Percentiles rank a stretch among this genome's conserved stretches.
phyloP scores from a whole-genome alignment of 2,888 invertebrate genomes.

The Diabrotica balteata region DNA sequence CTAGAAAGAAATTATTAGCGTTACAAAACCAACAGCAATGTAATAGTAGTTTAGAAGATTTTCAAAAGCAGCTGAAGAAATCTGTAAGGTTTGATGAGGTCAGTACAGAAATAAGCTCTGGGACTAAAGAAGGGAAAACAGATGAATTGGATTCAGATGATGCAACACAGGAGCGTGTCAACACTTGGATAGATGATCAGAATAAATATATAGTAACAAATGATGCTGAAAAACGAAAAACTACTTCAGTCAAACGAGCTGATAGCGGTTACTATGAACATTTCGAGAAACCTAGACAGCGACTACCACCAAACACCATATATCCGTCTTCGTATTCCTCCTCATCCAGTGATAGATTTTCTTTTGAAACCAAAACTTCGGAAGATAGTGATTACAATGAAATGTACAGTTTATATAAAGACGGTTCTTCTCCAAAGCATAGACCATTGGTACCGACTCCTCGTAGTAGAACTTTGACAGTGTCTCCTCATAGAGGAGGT shows the following conservation, averaged over 20 bases:
- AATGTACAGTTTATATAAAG: constrained; percentile 51
- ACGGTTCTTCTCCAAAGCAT: constrained; percentile 42
- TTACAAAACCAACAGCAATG: constrained; percentile 39
- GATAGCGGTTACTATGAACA: constrained; percentile 57
- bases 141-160: constrained; percentile 36
- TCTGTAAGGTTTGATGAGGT: constrained; percentile 56
- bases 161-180: constrained; percentile 47
- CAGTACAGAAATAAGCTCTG: constrained; percentile 47
- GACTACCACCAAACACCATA: constrained; percentile 56
- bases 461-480: constrained; percentile 30
- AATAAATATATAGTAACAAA: constrained; percentile 50
- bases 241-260: constrained; percentile 45
- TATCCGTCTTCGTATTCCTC: constrained; percentile 47
- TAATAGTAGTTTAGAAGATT: constrained; percentile 49
- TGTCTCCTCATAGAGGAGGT: constrained; percentile 29
- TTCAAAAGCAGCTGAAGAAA: constrained; percentile 55
- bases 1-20: constrained; percentile 49
- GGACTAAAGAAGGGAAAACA: constrained; percentile 33
- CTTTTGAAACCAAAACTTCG: constrained; percentile 30
- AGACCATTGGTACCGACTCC: constrained; percentile 29
- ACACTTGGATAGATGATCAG: constrained; percentile 57
- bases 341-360: constrained; percentile 22
- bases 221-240: constrained; percentile 28
- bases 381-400: constrained; percentile 38
- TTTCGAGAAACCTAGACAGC: constrained; percentile 55